Evolutionary conservation across 2,113 vertebrate species (phyloP), one percentile per base, ranked within the genome.

Genomic region (Hippocampus abdominalis): DNA sequence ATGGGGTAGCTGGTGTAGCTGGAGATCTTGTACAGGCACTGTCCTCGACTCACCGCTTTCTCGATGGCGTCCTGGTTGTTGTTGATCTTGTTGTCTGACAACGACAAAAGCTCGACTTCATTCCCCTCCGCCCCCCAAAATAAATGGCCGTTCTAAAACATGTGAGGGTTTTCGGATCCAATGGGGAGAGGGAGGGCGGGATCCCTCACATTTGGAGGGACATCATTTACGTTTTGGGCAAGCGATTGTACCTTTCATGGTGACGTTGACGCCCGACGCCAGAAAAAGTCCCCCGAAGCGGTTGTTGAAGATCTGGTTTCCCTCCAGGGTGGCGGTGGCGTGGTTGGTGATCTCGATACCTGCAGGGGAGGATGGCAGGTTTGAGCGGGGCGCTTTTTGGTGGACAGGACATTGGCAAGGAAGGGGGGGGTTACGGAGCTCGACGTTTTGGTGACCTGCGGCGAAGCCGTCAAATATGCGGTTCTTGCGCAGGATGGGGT

Each of bases 231-330:
- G 29, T 32, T 32, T 32, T 0, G 29, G 29, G 29, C 29, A 36
- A 36, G 32, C 32, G 32, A 36, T 25, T 9, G 15, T 29, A 98
- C 97, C 97, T 98, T 99, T 99, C 97, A 99, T 99, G 15, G 96
- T 98, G 83, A 99, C 97, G 59, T 98, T 98, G 88, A 99, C 97
- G 73, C 97, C 97, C 49, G 97, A 98, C 23, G 97, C 97, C 83
- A 99, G 93, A 92, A 99, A 99, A 86, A 99, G 91, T 48, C 97
- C 97, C 79, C 97, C 97, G 70, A 99, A 98, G 77, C 96, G 94
- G 87, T 99, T 99, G 94, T 99, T 99, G 92, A 99, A 99, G 88
- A 99, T 99, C 86, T 99, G 97, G 95, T 99, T 99, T 90, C 96
- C 96, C 92, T 99, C 97, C 86, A 99, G 87, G 27, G 97, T 99